Evolutionary conservation across 2,888 invertebrate species (phyloP).

Genomic region (Abrostola tripartita): DNA sequence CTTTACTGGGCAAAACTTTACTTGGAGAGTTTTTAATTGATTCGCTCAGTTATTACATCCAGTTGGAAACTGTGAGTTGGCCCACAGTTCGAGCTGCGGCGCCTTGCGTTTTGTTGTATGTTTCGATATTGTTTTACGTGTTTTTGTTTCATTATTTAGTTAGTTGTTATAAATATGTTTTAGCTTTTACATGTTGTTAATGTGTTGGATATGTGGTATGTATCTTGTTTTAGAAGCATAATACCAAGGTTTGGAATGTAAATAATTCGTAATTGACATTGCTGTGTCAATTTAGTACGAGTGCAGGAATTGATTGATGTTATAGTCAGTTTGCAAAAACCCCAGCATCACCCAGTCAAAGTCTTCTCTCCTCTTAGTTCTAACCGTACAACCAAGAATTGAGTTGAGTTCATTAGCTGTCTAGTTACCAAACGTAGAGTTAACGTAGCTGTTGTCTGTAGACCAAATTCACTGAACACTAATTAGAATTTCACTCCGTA

Average conservation of each 20-base stretch:
- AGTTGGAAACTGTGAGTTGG: constrained; percentile 50
- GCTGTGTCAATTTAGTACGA: too few relatives aligned
- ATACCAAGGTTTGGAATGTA: too few relatives aligned
- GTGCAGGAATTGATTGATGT: too few relatives aligned
- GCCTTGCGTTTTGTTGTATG: constrained; percentile 23
- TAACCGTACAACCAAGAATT: not conserved
- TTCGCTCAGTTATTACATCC: constrained; percentile 64
- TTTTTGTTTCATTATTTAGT: constrained; percentile 35
- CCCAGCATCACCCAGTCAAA: too few relatives aligned
- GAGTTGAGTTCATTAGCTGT: constrained; percentile 4
- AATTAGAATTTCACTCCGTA: not conserved
- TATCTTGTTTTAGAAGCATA: too few relatives aligned
- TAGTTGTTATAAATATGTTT: constrained; percentile 23
- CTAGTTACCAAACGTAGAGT: not conserved
- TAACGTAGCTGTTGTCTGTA: not conserved
- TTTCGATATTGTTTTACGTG: constrained; percentile 32
- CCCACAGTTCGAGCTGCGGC: constrained; percentile 35
- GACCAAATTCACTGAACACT: not conserved
- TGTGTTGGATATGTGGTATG: too few relatives aligned
- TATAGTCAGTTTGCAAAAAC: too few relatives aligned
- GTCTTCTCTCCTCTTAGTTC: not conserved
- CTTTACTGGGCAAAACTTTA: constrained; percentile 63
- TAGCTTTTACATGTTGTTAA: too few relatives aligned
- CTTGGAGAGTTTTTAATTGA: constrained; percentile 74
- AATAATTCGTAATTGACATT: too few relatives aligned